phyloP scores from a whole-genome alignment of 1,140 invertebrate genomes.

The Drosophila lacertosa region DNA sequence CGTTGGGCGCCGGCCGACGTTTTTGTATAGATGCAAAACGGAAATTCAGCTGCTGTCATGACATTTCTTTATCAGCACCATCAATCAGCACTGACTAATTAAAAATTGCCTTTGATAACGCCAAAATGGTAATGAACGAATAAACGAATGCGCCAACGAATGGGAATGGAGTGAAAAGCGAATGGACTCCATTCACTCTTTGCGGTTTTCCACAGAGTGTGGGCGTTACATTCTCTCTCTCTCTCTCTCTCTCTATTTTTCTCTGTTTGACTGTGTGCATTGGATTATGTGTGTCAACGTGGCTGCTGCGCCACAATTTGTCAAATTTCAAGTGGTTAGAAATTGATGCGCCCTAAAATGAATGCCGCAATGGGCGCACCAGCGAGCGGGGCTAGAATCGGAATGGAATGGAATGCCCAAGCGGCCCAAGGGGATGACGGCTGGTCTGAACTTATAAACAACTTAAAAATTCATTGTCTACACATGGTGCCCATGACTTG shows the following conservation, averaged over 20 bases:
- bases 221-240: no score
- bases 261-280: slow-evolving; percentile 6
- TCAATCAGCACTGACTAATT: slow-evolving; percentile 62
- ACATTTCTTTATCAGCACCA: slow-evolving; percentile 76
- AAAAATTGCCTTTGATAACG: slow-evolving; percentile 78
- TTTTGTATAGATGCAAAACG: slow-evolving; percentile 38
- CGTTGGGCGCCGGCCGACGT: background rate
- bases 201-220: background rate
- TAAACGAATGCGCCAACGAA: slow-evolving; percentile 3
- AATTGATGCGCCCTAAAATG: slow-evolving; percentile 53
- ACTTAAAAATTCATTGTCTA: slow-evolving; percentile 83
- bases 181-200: slow-evolving; percentile 19
- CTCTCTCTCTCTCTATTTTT: background rate
- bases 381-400: background rate
- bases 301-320: slow-evolving; percentile 58
- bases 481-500: slow-evolving; percentile 65
- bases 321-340: slow-evolving; percentile 67
- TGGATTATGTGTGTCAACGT: slow-evolving; percentile 48
- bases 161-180: background rate
- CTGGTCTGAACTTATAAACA: slow-evolving; percentile 71
- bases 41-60: slow-evolving; percentile 74
- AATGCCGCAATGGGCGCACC: slow-evolving; percentile 21
- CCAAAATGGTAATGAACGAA: slow-evolving; percentile 54
- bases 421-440: background rate
- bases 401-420: slow-evolving; percentile 1